Evolutionary conservation across 2,888 invertebrate species (phyloP), one percentile per base, ranked within the genome.

Genomic region (Brachynemurus nebulosus): DNA sequence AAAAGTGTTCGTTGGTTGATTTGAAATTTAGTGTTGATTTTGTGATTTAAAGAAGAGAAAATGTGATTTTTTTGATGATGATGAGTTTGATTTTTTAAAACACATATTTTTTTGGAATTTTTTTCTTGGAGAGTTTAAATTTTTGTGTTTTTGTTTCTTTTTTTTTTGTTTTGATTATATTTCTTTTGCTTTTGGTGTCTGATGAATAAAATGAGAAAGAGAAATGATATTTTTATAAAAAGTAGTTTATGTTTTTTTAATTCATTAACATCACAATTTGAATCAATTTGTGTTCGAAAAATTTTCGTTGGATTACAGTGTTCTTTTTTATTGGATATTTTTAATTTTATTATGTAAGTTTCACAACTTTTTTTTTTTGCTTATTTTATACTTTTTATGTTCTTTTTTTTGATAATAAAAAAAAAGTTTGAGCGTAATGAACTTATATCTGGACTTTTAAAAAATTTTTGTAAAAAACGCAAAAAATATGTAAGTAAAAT

Each of bases 241-340:
- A 30, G 14, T 30, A 12, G 30, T 30, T 30, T 30, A 12, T 12
- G 30, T 30, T 30, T 30, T n/a, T n/a, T n/a, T n/a, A n/a, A n/a
- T n/a, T n/a, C n/a, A n/a, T n/a, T n/a, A n/a, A n/a, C n/a, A n/a
- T n/a, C n/a, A n/a, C n/a, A n/a, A n/a, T n/a, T n/a, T n/a, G n/a
- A n/a, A n/a, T n/a, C n/a, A n/a, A n/a, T n/a, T n/a, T n/a, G n/a
- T n/a, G n/a, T n/a, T n/a, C n/a, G 19, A 36, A 36, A 17, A n/a
- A 16, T n/a, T 36, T 11, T n/a, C 36, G 36, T 36, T 36, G 36
- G 36, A 36, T 36, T 36, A 36, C 36, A 36, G 36, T 36, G 36
- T 36, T 36, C n/a, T 36, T 18, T 36, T n/a, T 18, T 18, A 18
- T 36, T 36, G 36, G 36, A 36, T 36, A 18, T 36, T 17, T 36